Evolutionary conservation across 2,888 invertebrate genomes (phyloP).

Genomic region (Tanaodytes sp.): DNA sequence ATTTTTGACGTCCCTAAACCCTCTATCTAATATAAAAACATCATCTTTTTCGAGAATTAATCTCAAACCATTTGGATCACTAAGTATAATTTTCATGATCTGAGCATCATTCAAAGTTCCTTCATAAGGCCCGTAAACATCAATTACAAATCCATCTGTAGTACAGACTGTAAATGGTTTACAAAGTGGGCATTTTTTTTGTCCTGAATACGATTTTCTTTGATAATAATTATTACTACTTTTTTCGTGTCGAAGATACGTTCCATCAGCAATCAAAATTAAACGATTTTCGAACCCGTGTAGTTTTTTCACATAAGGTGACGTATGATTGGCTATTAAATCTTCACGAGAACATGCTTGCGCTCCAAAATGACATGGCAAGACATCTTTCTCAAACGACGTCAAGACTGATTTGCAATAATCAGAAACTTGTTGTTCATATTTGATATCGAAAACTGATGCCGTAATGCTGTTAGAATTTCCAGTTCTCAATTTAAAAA

Average conservation of each 20-base stretch:
- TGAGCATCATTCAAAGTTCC: conserved; percentile 2
- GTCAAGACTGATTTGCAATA: conserved; percentile 11
- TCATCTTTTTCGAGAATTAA: conserved; percentile 51
- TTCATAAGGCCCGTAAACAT: conserved; percentile 2
- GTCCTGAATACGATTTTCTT: conserved; percentile 7
- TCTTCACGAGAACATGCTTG: conserved; percentile 10
- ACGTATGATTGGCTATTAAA: conserved; percentile 12
- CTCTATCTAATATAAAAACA: conserved; percentile 54
- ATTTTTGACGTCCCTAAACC: conserved; percentile 30
- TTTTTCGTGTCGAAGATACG: conserved; percentile 15
- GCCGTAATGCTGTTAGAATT: conserved; percentile 6
- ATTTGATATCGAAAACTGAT: conserved; percentile 11
- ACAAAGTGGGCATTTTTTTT: conserved; percentile 5
- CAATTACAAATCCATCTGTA: conserved; percentile 9
- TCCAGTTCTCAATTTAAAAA: conserved; percentile 10
- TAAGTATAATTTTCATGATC: conserved; percentile 5
- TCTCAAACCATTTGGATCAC: conserved; percentile 30
- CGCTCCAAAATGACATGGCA: conserved; percentile 5
- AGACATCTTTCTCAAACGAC: conserved; percentile 2
- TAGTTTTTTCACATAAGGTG: conserved; percentile 7
- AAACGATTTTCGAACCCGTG: conserved; percentile 16
- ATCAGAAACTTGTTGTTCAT: conserved; percentile 7
- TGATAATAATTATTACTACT: conserved; percentile 20
- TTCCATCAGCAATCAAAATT: conserved; percentile 8
- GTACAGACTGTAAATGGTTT: conserved; percentile 18